Evolutionary conservation across 2,888 invertebrate genomes (phyloP).

Genomic region (Amphipoea oculea): DNA sequence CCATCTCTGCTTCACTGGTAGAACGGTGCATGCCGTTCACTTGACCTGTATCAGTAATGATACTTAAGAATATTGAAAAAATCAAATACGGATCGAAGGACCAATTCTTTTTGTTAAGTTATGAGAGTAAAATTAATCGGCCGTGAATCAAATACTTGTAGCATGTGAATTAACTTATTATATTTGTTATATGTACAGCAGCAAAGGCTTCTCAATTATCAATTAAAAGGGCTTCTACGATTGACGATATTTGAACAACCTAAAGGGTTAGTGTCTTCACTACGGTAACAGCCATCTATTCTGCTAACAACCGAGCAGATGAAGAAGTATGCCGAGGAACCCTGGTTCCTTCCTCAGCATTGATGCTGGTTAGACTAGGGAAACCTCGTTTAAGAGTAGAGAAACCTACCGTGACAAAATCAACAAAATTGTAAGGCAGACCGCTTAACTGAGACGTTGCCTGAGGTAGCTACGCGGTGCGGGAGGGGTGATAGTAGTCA

Average conservation of each 20-base stretch:
- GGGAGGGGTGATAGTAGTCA: too few species aligned
- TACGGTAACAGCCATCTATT: neutral
- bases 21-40: conserved; percentile 92
- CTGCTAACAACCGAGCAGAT: neutral
- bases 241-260: neutral
- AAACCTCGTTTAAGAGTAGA: neutral
- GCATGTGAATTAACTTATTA: conserved; percentile 16
- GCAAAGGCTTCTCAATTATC: neutral
- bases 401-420: neutral
- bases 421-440: too few species aligned
- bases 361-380: neutral
- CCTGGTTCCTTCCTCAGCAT: neutral
- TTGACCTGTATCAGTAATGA: conserved; percentile 74
- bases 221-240: neutral
- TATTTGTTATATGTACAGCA: neutral
- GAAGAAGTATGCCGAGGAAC: neutral
- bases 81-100: conserved; percentile 12
- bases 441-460: too few species aligned
- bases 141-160: conserved; percentile 6
- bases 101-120: conserved; percentile 13
- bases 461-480: too few species aligned
- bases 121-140: neutral
- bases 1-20: conserved; percentile 94
- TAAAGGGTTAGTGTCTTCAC: neutral
- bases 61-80: neutral